A percentile compares a stretch with the other conserved stretches of the same genome.
Conservation (phyloP, 2,888 invertebrate species). For the Drosophila peninsularis region DNA sequence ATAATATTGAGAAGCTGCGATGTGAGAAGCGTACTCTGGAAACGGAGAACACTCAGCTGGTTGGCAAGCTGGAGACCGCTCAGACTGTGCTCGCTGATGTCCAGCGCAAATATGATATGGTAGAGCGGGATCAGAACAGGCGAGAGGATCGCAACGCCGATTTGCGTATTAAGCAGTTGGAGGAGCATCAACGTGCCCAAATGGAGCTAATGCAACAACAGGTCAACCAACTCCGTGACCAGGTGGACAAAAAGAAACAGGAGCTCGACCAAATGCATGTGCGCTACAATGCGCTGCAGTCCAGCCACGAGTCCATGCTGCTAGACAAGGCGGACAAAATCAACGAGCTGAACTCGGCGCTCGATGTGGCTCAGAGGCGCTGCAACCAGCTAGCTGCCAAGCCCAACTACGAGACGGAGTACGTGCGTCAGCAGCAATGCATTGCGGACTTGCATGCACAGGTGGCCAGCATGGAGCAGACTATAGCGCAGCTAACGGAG, state of each 20-base stretch:
- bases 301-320: constrained; percentile 87
- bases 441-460: constrained; percentile 80
- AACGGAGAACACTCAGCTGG: constrained; percentile 85
- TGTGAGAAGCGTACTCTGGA: constrained; percentile 84
- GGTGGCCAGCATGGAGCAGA: constrained; percentile 79
- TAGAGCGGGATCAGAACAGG: constrained; percentile 79
- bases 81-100: constrained; percentile 86
- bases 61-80: constrained; percentile 86
- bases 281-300: constrained; percentile 86
- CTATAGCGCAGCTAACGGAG: constrained; percentile 76
- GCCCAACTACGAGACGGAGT: constrained; percentile 80
- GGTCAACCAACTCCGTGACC: constrained; percentile 84
- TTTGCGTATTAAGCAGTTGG: constrained; percentile 84
- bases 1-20: constrained; percentile 75
- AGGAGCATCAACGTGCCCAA: constrained; percentile 85
- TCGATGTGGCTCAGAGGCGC: constrained; percentile 87
- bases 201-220: constrained; percentile 85
- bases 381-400: constrained; percentile 83
- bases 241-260: constrained; percentile 85
- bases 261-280: constrained; percentile 86
- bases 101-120: constrained; percentile 83
- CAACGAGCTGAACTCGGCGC: constrained; percentile 87
- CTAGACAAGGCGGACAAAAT: constrained; percentile 88
- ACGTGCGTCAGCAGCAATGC: constrained; percentile 73
- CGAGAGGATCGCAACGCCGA: constrained; percentile 82